These are phyloP conservation scores for Sander lucioperca DNA, from an alignment of 2,113 vertebrate genomes.

Conservation along the genomic window DNA sequence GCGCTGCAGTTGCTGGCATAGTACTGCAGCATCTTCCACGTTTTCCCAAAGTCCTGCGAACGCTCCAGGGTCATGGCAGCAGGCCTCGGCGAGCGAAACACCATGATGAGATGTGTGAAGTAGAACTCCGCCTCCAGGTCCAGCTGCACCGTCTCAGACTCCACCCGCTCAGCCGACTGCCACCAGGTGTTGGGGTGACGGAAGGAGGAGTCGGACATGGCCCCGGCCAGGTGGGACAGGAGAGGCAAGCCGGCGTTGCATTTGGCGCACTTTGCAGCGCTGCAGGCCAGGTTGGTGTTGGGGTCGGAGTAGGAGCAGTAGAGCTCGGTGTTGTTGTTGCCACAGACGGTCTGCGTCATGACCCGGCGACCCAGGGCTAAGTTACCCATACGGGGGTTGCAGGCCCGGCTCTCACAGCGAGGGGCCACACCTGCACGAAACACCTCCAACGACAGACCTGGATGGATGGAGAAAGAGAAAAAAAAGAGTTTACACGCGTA, in stretches of 20 bases:
- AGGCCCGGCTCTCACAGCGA: conserved; percentile 90
- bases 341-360: conserved; percentile 90
- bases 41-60: conserved; percentile 93
- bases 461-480: conserved; percentile 8
- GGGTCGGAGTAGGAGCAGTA: conserved; percentile 87
- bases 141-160: conserved; percentile 89
- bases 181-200: conserved; percentile 94
- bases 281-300: conserved; percentile 77
- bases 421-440: conserved; percentile 76
- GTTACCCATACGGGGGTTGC: conserved; percentile 97
- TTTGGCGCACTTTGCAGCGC: conserved; percentile 82
- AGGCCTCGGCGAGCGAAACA: conserved; percentile 94
- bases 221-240: conserved; percentile 87
- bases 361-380: conserved; percentile 90
- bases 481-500: neutral
- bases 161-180: conserved; percentile 89
- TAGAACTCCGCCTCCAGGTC: conserved; percentile 95
- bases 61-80: conserved; percentile 95
- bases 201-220: conserved; percentile 97
- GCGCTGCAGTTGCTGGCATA: conserved; percentile 92
- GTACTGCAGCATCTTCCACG: conserved; percentile 93
- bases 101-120: conserved; percentile 95
- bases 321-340: conserved; percentile 84
- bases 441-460: conserved; percentile 76
- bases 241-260: conserved; percentile 85